A percentile compares a stretch with the other conserved stretches of the same genome.
Evolutionary conservation across 2,888 invertebrate species (phyloP).

Genomic region (Limnephilus rhombicus): DNA sequence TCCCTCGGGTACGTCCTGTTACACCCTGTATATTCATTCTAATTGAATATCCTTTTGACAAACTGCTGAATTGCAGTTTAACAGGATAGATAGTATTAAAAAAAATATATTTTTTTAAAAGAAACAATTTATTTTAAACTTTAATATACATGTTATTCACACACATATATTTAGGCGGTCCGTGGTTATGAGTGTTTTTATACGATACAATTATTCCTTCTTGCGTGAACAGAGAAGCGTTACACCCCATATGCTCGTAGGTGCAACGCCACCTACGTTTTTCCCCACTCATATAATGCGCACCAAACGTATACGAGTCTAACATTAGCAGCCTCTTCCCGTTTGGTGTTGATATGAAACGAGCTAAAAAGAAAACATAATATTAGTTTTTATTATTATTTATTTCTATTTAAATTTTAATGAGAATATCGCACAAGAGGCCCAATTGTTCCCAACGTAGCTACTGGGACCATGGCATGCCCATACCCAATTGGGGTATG

Average conservation of each 20-base stretch:
- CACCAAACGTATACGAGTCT: constrained; percentile 53
- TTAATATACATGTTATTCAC: neutral
- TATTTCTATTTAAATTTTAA: too few species aligned
- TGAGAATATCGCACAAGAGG: too few species aligned
- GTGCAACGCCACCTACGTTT: neutral
- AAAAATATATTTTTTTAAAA: too few species aligned
- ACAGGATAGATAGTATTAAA: too few species aligned
- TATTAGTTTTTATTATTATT: neutral
- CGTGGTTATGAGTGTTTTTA: constrained; percentile 50
- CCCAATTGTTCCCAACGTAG: too few species aligned
- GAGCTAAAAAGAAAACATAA: neutral
- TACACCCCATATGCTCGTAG: neutral
- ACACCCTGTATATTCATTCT: too few species aligned
- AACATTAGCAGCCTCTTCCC: constrained; percentile 48
- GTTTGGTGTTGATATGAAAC: neutral
- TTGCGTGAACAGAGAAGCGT: constrained; percentile 28
- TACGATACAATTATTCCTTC: constrained; percentile 42
- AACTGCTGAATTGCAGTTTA: too few species aligned
- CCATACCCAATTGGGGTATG: too few species aligned
- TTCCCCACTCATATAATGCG: neutral
- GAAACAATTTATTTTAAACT: neutral
- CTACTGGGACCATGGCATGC: too few species aligned
- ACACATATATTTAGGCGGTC: neutral
- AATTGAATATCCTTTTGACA: too few species aligned
- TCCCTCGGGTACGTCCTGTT: too few species aligned